Base-by-base conservation (phyloP, 2,113 vertebrate species). In the Synchiropus splendidus region DNA sequence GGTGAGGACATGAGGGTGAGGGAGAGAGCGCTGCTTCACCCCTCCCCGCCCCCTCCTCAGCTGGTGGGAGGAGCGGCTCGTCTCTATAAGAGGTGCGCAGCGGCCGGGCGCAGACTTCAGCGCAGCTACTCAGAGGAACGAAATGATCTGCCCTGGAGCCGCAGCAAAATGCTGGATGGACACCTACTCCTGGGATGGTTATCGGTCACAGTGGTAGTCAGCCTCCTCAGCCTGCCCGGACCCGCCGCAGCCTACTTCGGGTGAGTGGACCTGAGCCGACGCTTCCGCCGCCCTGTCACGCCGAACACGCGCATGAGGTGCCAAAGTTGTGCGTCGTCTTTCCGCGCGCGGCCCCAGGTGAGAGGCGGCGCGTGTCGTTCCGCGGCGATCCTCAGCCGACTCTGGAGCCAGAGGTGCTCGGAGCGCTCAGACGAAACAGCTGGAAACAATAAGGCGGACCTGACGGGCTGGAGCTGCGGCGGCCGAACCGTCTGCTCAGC, bases 161-260 rank as follows among this genome's bases (percentile, higher is more conserved):
- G 89, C 85, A 89, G 86, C 90, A 91, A 91, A 85, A 91, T 92
- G 89, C 89, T 91, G 90, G 90, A 90, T 91, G 90, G 88, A 90
- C 87, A 88, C 83, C 83, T 85, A 81, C 83, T 85, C 80, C 85
- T 89, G 86, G 88, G 87, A 86, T 88, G 89, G 86, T 87, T 88
- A 86, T 82, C 79, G 79, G 77, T 88, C 81, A 85, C 87, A 72
- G 74, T 88, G 57, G 78, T 90, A 87, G 86, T 88, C 68, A 73
- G 82, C 63, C 84, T 88, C 51, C 66, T 80, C 83, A 74, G 72
- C 81, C 59, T 83, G 65, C 82, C 85, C 47, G 81, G 82, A 74
- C 86, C 85, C 35, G 73, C 83, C 64, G 69, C 85, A 58, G 88
- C 89, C 30, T 90, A 91, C 79, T 92, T 92, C 74, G 90, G 90